phyloP scores from a whole-genome alignment of 1,140 invertebrate species.

The Apis florea region DNA sequence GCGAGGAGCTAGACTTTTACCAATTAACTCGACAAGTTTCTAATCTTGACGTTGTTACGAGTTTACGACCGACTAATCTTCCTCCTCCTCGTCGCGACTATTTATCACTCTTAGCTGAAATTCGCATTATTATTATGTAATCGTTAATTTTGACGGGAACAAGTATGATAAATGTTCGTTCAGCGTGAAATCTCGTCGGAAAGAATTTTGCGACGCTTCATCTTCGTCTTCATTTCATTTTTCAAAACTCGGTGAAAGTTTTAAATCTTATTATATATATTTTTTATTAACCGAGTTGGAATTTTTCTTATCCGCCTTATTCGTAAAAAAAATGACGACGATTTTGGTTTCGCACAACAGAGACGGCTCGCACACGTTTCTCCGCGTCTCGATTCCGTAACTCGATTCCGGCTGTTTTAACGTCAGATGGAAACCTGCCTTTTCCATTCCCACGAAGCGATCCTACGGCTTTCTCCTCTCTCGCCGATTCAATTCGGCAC shows the following conservation, averaged over 20 bases:
- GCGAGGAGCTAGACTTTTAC: background rate
- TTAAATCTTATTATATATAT: too few relatives aligned
- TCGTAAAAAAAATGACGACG: too few relatives aligned
- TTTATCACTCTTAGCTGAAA: background rate
- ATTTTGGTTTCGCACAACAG: too few relatives aligned
- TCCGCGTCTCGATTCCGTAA: constrained; percentile 51
- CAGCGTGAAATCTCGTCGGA: background rate
- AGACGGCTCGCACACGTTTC: constrained; percentile 29
- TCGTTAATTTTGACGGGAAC: background rate
- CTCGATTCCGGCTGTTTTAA: constrained; percentile 59
- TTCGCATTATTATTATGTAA: background rate
- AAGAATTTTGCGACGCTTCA: background rate
- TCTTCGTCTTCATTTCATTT: too few relatives aligned
- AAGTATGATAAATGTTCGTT: background rate
- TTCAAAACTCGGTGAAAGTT: too few relatives aligned
- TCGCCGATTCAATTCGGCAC: constrained; percentile 33
- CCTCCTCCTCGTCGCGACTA: background rate
- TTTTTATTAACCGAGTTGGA: too few relatives aligned
- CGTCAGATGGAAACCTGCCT: constrained; percentile 54
- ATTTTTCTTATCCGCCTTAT: too few relatives aligned
- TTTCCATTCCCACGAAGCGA: constrained; percentile 56
- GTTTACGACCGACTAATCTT: background rate
- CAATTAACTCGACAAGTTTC: constrained; percentile 16
- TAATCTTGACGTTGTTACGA: background rate
- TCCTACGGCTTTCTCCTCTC: constrained; percentile 47